Percentiles rank a stretch among this genome's conserved stretches.
These are phyloP conservation scores for Engraulis encrasicolus DNA, from an alignment of 2,113 vertebrate species.

Conservation along the genomic window DNA sequence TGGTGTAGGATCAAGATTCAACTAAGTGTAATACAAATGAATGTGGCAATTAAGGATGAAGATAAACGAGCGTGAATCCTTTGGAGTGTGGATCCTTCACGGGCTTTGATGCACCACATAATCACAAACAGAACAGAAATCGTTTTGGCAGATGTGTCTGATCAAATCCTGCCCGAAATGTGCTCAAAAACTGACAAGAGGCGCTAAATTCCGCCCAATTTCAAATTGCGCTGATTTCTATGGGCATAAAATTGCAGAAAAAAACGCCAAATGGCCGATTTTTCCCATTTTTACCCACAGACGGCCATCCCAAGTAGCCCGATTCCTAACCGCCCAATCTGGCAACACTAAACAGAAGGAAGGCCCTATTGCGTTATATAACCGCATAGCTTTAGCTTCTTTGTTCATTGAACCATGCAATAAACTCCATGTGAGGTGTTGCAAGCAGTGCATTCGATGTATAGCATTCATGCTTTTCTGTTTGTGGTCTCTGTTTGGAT, in stretches of 20 bases:
- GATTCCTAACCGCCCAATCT: too few relatives aligned
- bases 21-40: background rate
- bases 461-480: background rate
- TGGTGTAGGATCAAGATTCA: background rate
- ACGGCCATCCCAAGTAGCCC: too few relatives aligned
- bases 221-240: too few relatives aligned
- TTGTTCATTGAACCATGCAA: background rate
- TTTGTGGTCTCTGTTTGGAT: background rate
- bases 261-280: too few relatives aligned
- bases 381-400: background rate
- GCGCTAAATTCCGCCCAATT: too few relatives aligned
- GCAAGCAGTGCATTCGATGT: background rate
- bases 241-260: too few relatives aligned
- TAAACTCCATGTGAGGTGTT: background rate
- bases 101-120: background rate
- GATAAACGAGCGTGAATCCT: background rate
- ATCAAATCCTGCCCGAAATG: too few relatives aligned
- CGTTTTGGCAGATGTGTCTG: too few relatives aligned
- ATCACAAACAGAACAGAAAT: background rate
- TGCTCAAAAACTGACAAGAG: too few relatives aligned
- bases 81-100: background rate
- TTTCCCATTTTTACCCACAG: too few relatives aligned
- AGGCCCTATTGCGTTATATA: background rate
- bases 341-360: too few relatives aligned
- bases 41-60: slow-evolving; percentile 4